Percentiles rank a stretch among this genome's conserved stretches.
Conservation (phyloP, 2,113 vertebrate genomes). For the Felis catus region F.catus_Fca126_mat1.0 CM031423.1:30449501-30450000, state of each 20-base stretch:
- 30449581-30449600: not conserved
- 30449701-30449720: not conserved
- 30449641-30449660: not conserved
- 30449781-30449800: not conserved
- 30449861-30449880: not conserved
- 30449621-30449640: not conserved
- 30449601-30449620: not conserved
- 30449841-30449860: not conserved
- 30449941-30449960: not conserved
- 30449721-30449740: rapidly evolving
- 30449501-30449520: not conserved
- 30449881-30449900: not conserved
- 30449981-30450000: not conserved
- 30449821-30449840: not conserved
- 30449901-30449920: not conserved
- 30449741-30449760: too few relatives aligned
- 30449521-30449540: not conserved
- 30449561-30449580: too few relatives aligned
- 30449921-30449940: rapidly evolving
- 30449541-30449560: not conserved
- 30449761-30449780: not conserved
- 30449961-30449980: not conserved
- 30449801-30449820: not conserved
- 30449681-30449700: not conserved
- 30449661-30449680: not conserved